These are phyloP conservation scores for Druceiella hillmani DNA, from an alignment of 2,888 invertebrate species.

Conservation along the genomic window DNA sequence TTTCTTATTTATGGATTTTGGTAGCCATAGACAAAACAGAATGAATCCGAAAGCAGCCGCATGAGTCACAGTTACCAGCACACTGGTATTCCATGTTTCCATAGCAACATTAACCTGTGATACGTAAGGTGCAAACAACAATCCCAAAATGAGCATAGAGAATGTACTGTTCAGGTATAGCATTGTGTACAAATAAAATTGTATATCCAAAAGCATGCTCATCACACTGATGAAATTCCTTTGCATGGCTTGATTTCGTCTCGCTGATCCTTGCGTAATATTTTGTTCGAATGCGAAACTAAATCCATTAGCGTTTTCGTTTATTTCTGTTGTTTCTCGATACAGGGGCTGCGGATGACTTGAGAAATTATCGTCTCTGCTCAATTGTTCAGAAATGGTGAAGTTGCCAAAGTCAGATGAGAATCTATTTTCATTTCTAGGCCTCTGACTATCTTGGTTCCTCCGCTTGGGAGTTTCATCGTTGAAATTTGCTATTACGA, in stretches of 20 bases:
- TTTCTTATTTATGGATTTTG: constrained; percentile 40
- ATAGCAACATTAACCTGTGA: constrained; percentile 40
- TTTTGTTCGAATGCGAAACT: constrained; percentile 35
- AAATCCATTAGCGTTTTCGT: constrained; percentile 34
- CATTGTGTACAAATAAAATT: constrained; percentile 53
- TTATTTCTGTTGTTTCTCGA: constrained; percentile 48
- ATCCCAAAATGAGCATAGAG: constrained; percentile 46
- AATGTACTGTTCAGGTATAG: constrained; percentile 50
- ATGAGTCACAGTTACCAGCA: constrained; percentile 35
- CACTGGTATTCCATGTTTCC: constrained; percentile 44
- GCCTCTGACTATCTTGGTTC: no score
- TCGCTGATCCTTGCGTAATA: constrained; percentile 37
- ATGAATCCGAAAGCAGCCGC: constrained; percentile 42
- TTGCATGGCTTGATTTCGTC: constrained; percentile 41
- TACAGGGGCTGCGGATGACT: constrained; percentile 51
- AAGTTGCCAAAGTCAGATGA: constrained; percentile 38
- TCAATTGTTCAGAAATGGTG: constrained; percentile 33
- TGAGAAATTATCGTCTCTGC: constrained; percentile 31
- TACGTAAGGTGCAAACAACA: constrained; percentile 49
- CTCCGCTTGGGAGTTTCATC: no score
- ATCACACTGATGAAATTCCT: constrained; percentile 43
- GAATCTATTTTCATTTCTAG: constrained; percentile 29
- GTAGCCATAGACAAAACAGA: constrained; percentile 39
- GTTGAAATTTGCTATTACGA: constrained; percentile 17
- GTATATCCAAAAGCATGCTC: constrained; percentile 40